Evolutionary conservation across 2,113 vertebrate species (phyloP).

Genomic region (Heterochromis multidens): DNA sequence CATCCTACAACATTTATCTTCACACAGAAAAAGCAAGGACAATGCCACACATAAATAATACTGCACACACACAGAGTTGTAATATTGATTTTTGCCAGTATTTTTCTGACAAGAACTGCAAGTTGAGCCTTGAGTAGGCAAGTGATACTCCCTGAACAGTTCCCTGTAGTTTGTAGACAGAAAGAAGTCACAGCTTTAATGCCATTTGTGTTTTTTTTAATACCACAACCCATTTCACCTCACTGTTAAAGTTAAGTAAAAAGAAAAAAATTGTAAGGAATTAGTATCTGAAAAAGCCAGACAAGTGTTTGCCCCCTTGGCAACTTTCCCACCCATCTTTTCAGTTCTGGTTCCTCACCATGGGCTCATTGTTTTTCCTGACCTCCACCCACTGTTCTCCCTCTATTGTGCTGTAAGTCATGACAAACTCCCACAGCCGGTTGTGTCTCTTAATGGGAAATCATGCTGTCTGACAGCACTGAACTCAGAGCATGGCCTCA

Average conservation of each 20-base stretch:
- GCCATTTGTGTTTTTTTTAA: neutral
- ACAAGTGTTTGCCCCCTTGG: neutral
- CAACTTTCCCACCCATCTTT: neutral
- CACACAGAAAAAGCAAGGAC: neutral
- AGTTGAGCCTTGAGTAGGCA: constrained; percentile 24
- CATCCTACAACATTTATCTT: neutral
- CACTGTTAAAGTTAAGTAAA: neutral
- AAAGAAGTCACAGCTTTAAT: constrained; percentile 22
- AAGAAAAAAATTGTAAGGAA: neutral
- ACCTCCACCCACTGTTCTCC: constrained; percentile 16
- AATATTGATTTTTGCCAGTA: constrained; percentile 54
- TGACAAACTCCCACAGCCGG: constrained; percentile 1
- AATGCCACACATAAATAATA: neutral
- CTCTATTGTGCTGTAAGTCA: neutral
- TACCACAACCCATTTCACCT: neutral
- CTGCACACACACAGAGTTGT: constrained; percentile 30
- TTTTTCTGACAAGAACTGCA: constrained; percentile 39
- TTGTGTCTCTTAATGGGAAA: neutral
- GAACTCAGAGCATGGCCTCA: neutral
- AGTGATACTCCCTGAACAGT: constrained; percentile 39
- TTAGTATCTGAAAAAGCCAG: neutral
- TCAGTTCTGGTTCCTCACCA: neutral
- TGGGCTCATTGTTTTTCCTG: constrained; percentile 15
- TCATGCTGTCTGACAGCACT: neutral
- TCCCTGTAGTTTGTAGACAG: constrained; percentile 17